Percentiles rank a stretch among this genome's conserved stretches.
phyloP scores from a whole-genome alignment of 2,113 vertebrate genomes.

The Regulus satrapa region DNA sequence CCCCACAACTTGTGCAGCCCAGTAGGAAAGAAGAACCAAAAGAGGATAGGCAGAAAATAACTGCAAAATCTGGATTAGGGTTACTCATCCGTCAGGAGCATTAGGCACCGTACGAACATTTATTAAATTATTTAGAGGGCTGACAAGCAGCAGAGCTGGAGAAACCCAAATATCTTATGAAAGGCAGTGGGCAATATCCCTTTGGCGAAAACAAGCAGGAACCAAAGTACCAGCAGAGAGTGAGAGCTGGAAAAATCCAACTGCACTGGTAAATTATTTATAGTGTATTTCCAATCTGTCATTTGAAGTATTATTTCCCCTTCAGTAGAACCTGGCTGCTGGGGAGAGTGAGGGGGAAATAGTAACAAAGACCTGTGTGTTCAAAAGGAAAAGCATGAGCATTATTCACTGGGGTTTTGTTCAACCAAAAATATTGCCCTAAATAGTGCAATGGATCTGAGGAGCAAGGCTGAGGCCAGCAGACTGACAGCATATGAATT shows the following conservation, averaged over 20 bases:
- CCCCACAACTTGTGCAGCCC: neutral
- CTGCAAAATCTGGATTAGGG: neutral
- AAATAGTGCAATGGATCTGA: neutral
- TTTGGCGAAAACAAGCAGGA: neutral
- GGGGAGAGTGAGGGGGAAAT: neutral
- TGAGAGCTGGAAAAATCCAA: neutral
- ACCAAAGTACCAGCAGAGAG: neutral
- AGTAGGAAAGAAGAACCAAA: neutral
- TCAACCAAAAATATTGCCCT: constrained; percentile 16
- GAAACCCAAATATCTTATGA: neutral
- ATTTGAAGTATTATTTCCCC: constrained; percentile 21
- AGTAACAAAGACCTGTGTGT: neutral
- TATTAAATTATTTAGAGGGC: neutral
- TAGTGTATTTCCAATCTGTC: neutral
- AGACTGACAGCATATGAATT: neutral
- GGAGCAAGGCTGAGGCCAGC: neutral
- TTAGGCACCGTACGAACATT: neutral
- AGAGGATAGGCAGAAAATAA: neutral
- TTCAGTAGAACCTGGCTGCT: neutral
- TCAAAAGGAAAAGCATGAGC: neutral
- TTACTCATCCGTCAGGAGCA: neutral
- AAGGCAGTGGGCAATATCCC: neutral
- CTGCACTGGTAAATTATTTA: constrained; percentile 20
- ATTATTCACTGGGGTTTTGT: neutral
- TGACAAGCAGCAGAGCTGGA: neutral